Conservation (phyloP, 2,888 invertebrate genomes). For the Sinelater perroti region DNA sequence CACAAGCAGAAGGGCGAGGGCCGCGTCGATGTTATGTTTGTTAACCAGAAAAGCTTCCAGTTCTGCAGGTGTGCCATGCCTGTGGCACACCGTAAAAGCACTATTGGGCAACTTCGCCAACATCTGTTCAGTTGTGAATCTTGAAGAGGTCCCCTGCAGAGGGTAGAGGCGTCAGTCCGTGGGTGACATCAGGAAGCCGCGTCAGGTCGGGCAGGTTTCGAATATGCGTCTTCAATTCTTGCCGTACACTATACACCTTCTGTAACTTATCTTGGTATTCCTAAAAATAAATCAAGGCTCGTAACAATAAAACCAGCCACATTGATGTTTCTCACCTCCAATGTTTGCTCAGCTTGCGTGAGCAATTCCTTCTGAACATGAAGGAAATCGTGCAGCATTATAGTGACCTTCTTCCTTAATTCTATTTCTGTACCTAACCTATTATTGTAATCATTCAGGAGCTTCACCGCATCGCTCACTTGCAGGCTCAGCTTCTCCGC, state of each 20-base stretch:
- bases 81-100: background rate
- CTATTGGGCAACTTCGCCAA: background rate
- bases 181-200: slow-evolving; percentile 90
- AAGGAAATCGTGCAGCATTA: slow-evolving; percentile 89
- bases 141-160: slow-evolving; percentile 95
- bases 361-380: slow-evolving; percentile 86
- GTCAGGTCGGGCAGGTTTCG: slow-evolving; percentile 93
- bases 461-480: slow-evolving; percentile 87
- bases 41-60: background rate
- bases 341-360: slow-evolving; percentile 83
- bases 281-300: slow-evolving; percentile 64
- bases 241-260: slow-evolving; percentile 85
- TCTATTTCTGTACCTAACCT: slow-evolving; percentile 89
- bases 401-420: slow-evolving; percentile 83
- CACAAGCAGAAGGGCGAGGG: background rate
- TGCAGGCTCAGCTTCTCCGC: slow-evolving; percentile 80
- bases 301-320: too few relatives aligned
- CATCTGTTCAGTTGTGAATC: slow-evolving; percentile 58
- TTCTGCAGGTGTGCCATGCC: background rate
- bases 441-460: slow-evolving; percentile 89
- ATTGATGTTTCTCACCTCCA: slow-evolving; percentile 74
- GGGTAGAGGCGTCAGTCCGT: slow-evolving; percentile 90
- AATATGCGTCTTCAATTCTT: slow-evolving; percentile 91
- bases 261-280: slow-evolving; percentile 91
- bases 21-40: background rate